Conservation (phyloP, 2,113 vertebrate genomes). For the Philantomba maxwellii region DNA sequence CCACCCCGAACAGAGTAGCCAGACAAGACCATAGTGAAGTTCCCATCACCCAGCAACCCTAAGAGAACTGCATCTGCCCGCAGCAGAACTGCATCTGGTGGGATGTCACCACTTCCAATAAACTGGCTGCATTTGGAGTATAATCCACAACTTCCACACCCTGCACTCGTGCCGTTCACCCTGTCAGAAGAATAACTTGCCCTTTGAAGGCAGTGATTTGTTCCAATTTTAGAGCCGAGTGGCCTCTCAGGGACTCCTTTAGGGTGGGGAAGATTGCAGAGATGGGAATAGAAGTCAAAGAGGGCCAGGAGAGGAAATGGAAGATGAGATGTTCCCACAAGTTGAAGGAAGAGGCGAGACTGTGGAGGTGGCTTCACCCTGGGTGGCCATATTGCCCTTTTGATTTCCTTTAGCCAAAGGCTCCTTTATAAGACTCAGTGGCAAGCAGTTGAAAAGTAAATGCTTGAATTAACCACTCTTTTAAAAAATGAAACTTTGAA, state of each 20-base stretch:
- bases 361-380: not conserved
- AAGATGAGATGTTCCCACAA: not conserved
- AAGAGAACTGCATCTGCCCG: not conserved
- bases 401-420: not conserved
- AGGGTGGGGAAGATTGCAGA: not conserved
- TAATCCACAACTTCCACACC: not conserved
- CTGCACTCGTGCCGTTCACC: not conserved
- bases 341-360: not conserved
- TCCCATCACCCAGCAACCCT: not conserved
- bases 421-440: not conserved
- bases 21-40: slow-evolving; percentile 43
- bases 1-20: slow-evolving; percentile 27
- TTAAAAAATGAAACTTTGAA: not conserved
- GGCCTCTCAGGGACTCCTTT: not conserved
- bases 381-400: not conserved
- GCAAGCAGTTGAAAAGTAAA: not conserved
- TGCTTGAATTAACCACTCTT: not conserved
- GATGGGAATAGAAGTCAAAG: not conserved
- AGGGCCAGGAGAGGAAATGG: not conserved
- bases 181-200: not conserved
- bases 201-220: not conserved
- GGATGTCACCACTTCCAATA: not conserved
- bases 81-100: not conserved
- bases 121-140: not conserved
- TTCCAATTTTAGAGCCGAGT: not conserved